These are phyloP conservation scores for Drosophila kurseongensis DNA, from an alignment of 1,140 invertebrate genomes.

Conservation along the genomic window DNA sequence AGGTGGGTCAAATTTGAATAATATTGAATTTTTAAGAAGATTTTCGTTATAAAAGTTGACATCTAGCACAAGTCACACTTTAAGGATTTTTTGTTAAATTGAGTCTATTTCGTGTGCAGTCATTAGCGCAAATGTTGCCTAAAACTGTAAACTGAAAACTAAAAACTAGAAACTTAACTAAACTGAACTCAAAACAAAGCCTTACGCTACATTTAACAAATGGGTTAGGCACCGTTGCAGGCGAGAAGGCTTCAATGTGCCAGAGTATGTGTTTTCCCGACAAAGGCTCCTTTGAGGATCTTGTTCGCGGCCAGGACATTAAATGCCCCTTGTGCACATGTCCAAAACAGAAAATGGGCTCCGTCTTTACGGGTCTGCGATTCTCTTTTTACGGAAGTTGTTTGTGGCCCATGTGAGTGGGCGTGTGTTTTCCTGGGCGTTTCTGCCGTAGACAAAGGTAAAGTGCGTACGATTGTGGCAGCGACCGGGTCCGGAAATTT, in stretches of 20 bases:
- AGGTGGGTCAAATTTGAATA: no score
- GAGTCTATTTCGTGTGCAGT: conserved; percentile 59
- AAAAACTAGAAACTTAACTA: conserved; percentile 63
- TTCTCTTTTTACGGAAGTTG: conserved; percentile 23
- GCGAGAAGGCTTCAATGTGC: conserved; percentile 41
- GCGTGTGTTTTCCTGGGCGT: conserved; percentile 4
- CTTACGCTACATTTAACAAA: conserved; percentile 78
- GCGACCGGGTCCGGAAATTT: conserved; percentile 36
- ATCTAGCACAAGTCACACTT: neutral
- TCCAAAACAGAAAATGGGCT: conserved; percentile 69
- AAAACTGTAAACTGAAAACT: conserved; percentile 52
- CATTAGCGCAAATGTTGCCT: conserved; percentile 72
- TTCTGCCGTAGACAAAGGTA: conserved; percentile 62
- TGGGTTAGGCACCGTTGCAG: conserved; percentile 52
- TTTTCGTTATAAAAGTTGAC: no score
- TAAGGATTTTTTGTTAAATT: conserved; percentile 5
- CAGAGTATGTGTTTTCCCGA: conserved; percentile 26
- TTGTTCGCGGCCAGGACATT: conserved; percentile 58
- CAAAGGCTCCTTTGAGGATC: conserved; percentile 64
- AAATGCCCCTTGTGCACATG: conserved; percentile 74
- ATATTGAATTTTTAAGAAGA: no score
- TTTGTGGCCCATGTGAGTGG: conserved; percentile 11
- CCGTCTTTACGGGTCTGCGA: conserved; percentile 24
- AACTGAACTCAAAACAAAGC: conserved; percentile 70
- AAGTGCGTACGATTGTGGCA: conserved; percentile 45